A percentile compares a stretch with the other conserved stretches of the same genome.
phyloP scores from a whole-genome alignment of 1,140 invertebrate species.

The Drosophila repletoides region DNA sequence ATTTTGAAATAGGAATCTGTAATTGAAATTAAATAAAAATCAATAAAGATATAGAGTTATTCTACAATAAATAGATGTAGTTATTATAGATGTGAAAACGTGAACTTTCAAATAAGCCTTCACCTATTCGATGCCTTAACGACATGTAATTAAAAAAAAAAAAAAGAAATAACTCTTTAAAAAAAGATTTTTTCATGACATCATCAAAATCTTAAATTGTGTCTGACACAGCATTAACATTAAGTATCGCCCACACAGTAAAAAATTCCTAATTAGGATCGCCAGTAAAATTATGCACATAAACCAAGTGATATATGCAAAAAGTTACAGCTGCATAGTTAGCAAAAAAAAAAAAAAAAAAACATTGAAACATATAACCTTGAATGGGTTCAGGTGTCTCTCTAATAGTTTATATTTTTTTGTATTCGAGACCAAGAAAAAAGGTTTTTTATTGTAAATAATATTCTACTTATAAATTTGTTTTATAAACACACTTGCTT shows the following conservation, averaged over 20 bases:
- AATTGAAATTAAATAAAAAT: not conserved
- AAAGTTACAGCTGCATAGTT: not conserved
- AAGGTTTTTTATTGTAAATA: not conserved
- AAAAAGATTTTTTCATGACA: slow-evolving; percentile 6
- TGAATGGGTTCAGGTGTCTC: slow-evolving; percentile 14
- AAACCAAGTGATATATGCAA: not conserved
- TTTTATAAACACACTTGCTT: not conserved
- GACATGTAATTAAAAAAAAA: not conserved
- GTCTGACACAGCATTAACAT: slow-evolving; percentile 3
- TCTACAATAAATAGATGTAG: too few relatives aligned
- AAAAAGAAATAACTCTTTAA: not conserved
- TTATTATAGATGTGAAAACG: too few relatives aligned
- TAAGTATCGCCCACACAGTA: slow-evolving; percentile 7
- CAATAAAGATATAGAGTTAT: too few relatives aligned
- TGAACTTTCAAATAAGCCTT: not conserved
- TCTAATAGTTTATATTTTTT: too few relatives aligned
- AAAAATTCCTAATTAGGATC: slow-evolving; percentile 12
- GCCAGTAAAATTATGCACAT: not conserved
- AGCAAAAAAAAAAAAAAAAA: slow-evolving; percentile 2
- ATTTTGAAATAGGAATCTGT: slow-evolving; percentile 11
- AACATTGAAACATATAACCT: slow-evolving; percentile 10
- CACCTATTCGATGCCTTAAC: not conserved
- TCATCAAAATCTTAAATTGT: slow-evolving; percentile 25
- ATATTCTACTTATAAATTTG: not conserved
- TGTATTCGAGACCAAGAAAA: not conserved